Evolutionary conservation across 2,113 vertebrate species (phyloP), one percentile per base, ranked within the genome.

Genomic region (Perca fluviatilis): DNA sequence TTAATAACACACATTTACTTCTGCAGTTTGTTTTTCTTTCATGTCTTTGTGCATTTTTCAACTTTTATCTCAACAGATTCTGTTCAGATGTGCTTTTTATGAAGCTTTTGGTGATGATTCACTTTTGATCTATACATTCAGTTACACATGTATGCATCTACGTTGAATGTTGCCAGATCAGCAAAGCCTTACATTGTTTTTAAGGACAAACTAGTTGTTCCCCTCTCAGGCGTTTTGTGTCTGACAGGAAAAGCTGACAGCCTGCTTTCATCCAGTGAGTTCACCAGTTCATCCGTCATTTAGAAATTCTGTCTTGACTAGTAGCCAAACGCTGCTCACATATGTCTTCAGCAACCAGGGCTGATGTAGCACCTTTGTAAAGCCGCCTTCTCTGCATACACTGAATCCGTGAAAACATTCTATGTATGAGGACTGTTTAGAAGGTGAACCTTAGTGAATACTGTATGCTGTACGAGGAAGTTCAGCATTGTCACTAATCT

Each of bases 401-500:
- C 53, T 65, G 25, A 82, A 56, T 77, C 43, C 61, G 36, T 84
- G 14, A 47, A 64, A 71, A 66, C 46, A 58, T 30, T 23, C 36
- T 60, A n/a, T 0, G 23, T 25, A 33, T 51, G 43, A 30, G 3
- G 33, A n/a, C 51, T 58, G 63, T 75, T 53, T 40, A 64, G 57
- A 21, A 57, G 3, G 30, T 46, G 21, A 62, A 50, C 47, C 56
- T 61, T 61, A 40, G 83, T 82, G 62, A 74, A 72, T 47, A 30
- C 43, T n/a, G 50, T 53, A 21, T n/a, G 23, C 68, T 47, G 12
- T 18, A 61, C 33, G 43, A 79, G 40, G 58, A 76, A 87, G 81
- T 85, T 78, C 83, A 74, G 76, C 19, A 1, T 4, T 54, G 68
- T 79, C 30, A 51, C 36, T 10, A 1, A 50, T 71, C 25, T 16